Conservation (phyloP, 2,888 invertebrate genomes). For the Limnephilus marmoratus region DNA sequence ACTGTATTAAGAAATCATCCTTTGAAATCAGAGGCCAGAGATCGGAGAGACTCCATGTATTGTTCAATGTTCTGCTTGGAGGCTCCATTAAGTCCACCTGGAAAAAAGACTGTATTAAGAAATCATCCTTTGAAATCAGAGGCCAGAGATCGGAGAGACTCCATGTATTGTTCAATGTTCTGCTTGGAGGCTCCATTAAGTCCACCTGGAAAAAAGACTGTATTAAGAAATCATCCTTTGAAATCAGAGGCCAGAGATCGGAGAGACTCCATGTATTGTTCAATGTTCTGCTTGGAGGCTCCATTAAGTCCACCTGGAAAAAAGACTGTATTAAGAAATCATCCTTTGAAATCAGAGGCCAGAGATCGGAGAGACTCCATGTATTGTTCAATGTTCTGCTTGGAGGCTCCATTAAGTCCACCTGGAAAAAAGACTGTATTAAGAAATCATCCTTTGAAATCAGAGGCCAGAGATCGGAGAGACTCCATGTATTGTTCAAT, state of each 20-base stretch:
- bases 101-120: background rate
- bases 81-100: slow-evolving; percentile 87
- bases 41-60: slow-evolving; percentile 90
- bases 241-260: slow-evolving; percentile 77
- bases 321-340: background rate
- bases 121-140: no score
- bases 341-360: no score
- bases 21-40: slow-evolving; percentile 67
- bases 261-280: slow-evolving; percentile 91
- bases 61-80: slow-evolving; percentile 90
- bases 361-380: slow-evolving; percentile 88
- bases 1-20: background rate
- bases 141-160: slow-evolving; percentile 85
- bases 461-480: slow-evolving; percentile 82
- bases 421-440: slow-evolving; percentile 72
- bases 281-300: slow-evolving; percentile 90
- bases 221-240: background rate
- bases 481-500: slow-evolving; percentile 93
- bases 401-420: slow-evolving; percentile 85
- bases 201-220: slow-evolving; percentile 76
- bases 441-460: background rate
- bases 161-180: slow-evolving; percentile 93
- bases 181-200: slow-evolving; percentile 87
- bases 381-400: slow-evolving; percentile 92
- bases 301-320: slow-evolving; percentile 83